Base-by-base conservation (phyloP, 2,797 vertebrate species). In the Rhinogobio ventralis region DNA sequence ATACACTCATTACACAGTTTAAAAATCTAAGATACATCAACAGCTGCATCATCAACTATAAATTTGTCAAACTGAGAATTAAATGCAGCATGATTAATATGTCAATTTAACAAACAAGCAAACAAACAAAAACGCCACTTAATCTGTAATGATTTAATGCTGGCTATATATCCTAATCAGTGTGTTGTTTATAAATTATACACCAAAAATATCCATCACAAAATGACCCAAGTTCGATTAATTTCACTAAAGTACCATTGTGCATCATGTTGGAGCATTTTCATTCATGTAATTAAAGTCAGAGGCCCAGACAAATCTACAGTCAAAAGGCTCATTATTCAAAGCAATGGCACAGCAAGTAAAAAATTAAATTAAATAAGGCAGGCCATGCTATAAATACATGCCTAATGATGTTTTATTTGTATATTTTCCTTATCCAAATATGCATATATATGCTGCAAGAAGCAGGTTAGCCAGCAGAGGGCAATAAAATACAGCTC, bases 401-500 rank as follows among this genome's bases (percentile, higher is more conserved):
- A 19, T 19, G 23, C 25, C 2, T 30, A 51, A 36, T 67, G 45
- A 67, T 67, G 13, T 5, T 80, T 69, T 68, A 55, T 53, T 80
- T 39, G 33, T 55, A 39, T 8, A 67, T 51, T n/a, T 53, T 17
- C 19, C 30, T 68, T 20, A 25, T 42, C 3, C 9, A 42, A 69
- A 42, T 81, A 10, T 33, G 19, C 62, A 51, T 30, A 80, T 11
- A 25, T 45, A 28, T 17, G 17, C 39, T 78, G 64, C 51, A 36
- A 68, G 6, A 23, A 78, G 36, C 19, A 23, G 2, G 36, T 11
- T 9, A 78, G 85, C 90, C 90, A 92, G 84, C 85, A 88, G 39
- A 88, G 81, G 90, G 87, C 80, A 86, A 79, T 80, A 64, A 9
- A 87, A 77, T 60, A 89, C 83, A 79, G 72, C 3, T 25, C 60